Percentiles rank a stretch among this genome's conserved stretches.
Evolutionary conservation across 2,888 invertebrate genomes (phyloP).

Genomic region (Trimorus sp.): DNA sequence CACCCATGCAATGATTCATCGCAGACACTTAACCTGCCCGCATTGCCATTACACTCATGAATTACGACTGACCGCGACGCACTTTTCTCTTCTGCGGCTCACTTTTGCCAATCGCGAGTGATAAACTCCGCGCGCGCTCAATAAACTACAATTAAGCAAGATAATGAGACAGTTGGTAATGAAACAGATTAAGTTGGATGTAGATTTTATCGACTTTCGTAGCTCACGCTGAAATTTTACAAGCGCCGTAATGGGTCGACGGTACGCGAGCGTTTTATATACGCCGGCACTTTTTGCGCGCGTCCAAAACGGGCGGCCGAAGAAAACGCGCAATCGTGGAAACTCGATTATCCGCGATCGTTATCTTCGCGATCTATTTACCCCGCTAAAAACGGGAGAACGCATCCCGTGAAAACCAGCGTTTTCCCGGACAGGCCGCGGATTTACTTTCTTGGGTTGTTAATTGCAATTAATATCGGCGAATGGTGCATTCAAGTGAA

Average conservation of each 20-base stretch:
- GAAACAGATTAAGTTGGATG: constrained; percentile 39
- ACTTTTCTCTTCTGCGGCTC: background rate
- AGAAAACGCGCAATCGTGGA: constrained; percentile 10
- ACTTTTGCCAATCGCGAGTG: constrained; percentile 14
- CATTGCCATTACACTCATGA: background rate
- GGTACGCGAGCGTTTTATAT: constrained; percentile 30
- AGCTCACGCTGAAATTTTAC: constrained; percentile 49
- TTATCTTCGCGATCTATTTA: constrained; percentile 31
- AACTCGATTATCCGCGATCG: constrained; percentile 30
- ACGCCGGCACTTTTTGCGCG: too few species aligned
- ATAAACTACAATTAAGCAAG: constrained; percentile 48
- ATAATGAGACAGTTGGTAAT: constrained; percentile 44
- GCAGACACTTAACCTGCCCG: background rate
- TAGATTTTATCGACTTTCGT: constrained; percentile 52
- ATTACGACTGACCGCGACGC: background rate
- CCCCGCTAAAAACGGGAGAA: too few species aligned
- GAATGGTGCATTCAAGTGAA: too few species aligned
- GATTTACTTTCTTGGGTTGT: too few species aligned
- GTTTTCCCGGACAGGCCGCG: too few species aligned
- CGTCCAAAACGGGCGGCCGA: constrained; percentile 5
- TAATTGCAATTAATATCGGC: too few species aligned
- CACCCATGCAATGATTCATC: too few species aligned
- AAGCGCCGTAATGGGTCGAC: constrained; percentile 34
- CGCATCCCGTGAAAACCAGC: too few species aligned
- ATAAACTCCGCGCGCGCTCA: constrained; percentile 27